These are phyloP conservation scores for Caenorhabditis uteleia DNA, from an alignment of 2,888 invertebrate genomes.

Conservation along the genomic window DNA sequence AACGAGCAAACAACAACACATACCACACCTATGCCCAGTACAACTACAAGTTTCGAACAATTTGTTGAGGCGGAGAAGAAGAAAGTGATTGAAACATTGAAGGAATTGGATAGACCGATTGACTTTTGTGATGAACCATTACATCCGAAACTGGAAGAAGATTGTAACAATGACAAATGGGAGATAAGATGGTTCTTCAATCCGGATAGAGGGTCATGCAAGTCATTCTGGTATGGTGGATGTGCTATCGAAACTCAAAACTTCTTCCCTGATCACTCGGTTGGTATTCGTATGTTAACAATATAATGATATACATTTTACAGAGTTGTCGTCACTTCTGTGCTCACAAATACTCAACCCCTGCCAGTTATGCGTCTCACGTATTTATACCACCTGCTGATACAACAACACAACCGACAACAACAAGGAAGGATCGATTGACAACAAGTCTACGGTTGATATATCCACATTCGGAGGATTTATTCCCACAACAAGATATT, in stretches of 20 bases:
- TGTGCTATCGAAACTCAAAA: conserved; percentile 51
- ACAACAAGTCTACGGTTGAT: conserved; percentile 23
- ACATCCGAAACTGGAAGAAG: conserved; percentile 53
- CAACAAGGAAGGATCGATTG: conserved; percentile 17
- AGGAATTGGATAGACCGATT: conserved; percentile 25
- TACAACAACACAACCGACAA: conserved; percentile 12
- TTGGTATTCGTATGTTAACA: conserved; percentile 4
- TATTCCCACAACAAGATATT: conserved; percentile 17
- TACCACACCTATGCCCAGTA: neutral
- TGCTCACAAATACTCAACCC: conserved; percentile 30
- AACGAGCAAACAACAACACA: conserved; percentile 3
- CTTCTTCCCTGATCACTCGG: conserved; percentile 47
- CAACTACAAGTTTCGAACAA: conserved; percentile 16
- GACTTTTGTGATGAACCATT: conserved; percentile 50
- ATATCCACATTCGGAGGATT: conserved; percentile 29
- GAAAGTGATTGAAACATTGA: conserved; percentile 30
- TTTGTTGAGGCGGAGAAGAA: conserved; percentile 32
- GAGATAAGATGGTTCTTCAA: conserved; percentile 47
- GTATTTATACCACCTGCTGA: conserved; percentile 25
- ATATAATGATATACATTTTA: neutral
- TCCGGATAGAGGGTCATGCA: conserved; percentile 47
- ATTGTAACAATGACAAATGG: conserved; percentile 54
- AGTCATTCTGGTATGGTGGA: conserved; percentile 66
- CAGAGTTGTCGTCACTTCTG: conserved; percentile 34
- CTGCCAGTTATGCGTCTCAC: conserved; percentile 13